Evolutionary conservation across 53 echinoderm and acorn worm genomes (phyloP), one percentile per base, ranked within the genome.

Genomic region (Holothuria scabra): DNA sequence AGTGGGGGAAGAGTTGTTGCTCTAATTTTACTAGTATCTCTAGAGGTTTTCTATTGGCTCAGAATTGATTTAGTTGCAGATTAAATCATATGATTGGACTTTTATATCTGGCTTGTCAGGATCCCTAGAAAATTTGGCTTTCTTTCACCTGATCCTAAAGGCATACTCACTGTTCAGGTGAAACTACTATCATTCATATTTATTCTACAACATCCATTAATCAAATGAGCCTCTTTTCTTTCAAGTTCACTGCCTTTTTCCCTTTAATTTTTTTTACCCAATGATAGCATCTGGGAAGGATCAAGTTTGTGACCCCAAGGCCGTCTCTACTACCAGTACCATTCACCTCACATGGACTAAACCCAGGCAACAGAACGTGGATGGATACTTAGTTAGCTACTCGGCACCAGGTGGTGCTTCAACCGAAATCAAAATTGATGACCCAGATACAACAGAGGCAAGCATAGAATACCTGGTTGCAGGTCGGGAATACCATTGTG

Each of bases 401-500:
- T 84, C 66, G 14, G 56, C 67, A 21, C 34, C 88, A 22, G 67
- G 64, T 5, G 88, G 74, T 28, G 61, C 82, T 13, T 74, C 58
- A 8, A 83, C 61, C 18, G 80, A 84, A n/a, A 79, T 76, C 35
- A 81, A 72, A 61, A 86, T 93, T 32, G 85, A 91, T 16, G 93
- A 95, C 68, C 74, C 93, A 3, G 89, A 91, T 16, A 80, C 79
- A 12, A 68, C 65, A 13, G 67, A 41, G 55, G 60, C 86, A 7
- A 62, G 48, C 41, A 87, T 95, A 86, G 86, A 90, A 48, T 89
- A 76, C 13, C 71, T 95, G 61, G 87, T 83, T 24, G 76, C 95
- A 6, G 95, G 91, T 1, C 81, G 91, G 67, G 85, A 95, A 28
- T 95, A 95, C 57, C 70, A 61, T 56, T 67, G 93, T 70, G 91